Conservation (phyloP, 2,797 vertebrate genomes). For the Leptoclinus maculatus region DNA sequence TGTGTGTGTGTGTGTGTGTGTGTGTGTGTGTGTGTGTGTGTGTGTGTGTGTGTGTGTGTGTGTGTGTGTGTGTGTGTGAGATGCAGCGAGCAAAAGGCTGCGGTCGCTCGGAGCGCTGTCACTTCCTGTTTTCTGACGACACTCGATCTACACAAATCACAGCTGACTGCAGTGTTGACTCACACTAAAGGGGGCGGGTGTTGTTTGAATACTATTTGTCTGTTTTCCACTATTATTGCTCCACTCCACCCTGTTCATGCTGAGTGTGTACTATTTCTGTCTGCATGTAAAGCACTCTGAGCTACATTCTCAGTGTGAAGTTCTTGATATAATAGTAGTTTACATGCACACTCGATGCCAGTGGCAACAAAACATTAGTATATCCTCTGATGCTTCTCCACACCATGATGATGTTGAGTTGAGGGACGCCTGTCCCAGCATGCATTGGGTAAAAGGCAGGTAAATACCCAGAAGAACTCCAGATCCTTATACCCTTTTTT, state of each 20-base stretch:
- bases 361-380: not conserved
- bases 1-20: too few species aligned
- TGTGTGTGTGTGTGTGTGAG: too few species aligned
- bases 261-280: not conserved
- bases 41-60: too few species aligned
- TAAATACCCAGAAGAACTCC: not conserved
- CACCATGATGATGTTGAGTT: not conserved
- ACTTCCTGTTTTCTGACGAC: conserved; percentile 68
- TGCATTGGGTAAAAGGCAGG: not conserved
- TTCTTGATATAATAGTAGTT: not conserved
- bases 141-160: conserved; percentile 51
- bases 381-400: not conserved
- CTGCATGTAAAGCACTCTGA: not conserved
- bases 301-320: not conserved
- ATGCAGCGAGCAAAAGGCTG: conserved; percentile 44
- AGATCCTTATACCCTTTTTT: too few species aligned
- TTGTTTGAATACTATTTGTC: not conserved
- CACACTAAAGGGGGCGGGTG: conserved; percentile 8
- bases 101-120: conserved; percentile 55
- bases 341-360: not conserved
- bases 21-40: too few species aligned
- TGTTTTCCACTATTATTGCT: not conserved
- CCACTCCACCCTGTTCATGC: not conserved
- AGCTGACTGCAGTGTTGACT: conserved; percentile 56
- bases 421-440: not conserved